A percentile compares a stretch with the other conserved stretches of the same genome.
These are phyloP conservation scores for Agrochola macilenta DNA, from an alignment of 2,888 invertebrate species.

Conservation along the genomic window DNA sequence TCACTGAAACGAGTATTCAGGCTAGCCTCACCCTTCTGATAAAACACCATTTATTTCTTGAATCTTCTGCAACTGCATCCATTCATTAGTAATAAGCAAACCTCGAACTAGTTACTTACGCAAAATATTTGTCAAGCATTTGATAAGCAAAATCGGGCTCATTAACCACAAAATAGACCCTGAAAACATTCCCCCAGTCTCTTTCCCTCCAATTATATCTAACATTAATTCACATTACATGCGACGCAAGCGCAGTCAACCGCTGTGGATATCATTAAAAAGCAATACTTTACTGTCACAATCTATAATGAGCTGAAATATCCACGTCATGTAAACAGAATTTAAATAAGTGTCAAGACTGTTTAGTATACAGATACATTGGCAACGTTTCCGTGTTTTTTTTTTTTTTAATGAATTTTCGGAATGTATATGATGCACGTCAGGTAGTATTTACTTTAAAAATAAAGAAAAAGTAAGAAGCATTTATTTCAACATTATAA, in stretches of 20 bases:
- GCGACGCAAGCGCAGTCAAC: conserved; percentile 13
- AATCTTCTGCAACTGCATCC: neutral
- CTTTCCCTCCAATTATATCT: conserved; percentile 33
- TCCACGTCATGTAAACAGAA: conserved; percentile 58
- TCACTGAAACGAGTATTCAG: no score
- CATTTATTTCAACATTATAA: conserved; percentile 6
- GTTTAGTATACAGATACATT: conserved; percentile 54
- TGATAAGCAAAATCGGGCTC: neutral
- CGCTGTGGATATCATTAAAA: conserved; percentile 55
- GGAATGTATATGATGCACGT: conserved; percentile 2
- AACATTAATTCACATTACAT: conserved; percentile 48
- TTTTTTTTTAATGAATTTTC: conserved; percentile 1
- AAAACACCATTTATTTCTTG: neutral
- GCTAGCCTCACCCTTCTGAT: neutral
- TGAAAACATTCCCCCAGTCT: conserved; percentile 6
- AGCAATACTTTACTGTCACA: conserved; percentile 52
- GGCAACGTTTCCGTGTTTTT: conserved; percentile 11
- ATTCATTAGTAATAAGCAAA: neutral
- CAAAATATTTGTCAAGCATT: neutral
- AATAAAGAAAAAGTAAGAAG: neutral
- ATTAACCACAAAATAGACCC: conserved; percentile 13
- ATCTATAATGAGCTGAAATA: conserved; percentile 55
- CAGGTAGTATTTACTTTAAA: neutral
- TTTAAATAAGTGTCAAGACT: conserved; percentile 52
- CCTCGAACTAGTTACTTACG: neutral